Conservation (phyloP, 2,888 invertebrate species). For the Heteromyza rotundicornis region DNA sequence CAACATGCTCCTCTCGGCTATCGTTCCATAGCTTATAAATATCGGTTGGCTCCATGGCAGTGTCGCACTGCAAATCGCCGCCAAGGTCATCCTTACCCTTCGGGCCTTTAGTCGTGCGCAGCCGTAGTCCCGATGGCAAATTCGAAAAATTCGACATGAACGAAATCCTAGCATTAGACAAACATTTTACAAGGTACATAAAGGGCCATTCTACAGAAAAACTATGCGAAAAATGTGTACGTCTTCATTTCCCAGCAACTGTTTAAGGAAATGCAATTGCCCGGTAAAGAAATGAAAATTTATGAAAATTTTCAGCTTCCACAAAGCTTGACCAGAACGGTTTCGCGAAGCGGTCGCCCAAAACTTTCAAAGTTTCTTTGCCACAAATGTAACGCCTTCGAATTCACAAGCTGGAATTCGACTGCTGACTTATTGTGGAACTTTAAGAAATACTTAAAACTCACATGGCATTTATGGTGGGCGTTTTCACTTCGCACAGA, state of each 20-base stretch:
- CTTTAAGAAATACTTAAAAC: constrained; percentile 31
- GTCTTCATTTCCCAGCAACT: too few relatives aligned
- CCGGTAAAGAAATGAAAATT: constrained; percentile 25
- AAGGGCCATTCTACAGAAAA: too few relatives aligned
- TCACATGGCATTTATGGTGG: constrained; percentile 91
- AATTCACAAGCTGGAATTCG: constrained; percentile 38
- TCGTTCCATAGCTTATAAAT: constrained; percentile 85
- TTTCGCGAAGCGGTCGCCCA: constrained; percentile 8
- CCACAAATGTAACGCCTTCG: constrained; percentile 59
- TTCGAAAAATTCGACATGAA: constrained; percentile 74
- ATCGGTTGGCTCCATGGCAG: constrained; percentile 88
- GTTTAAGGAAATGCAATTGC: too few relatives aligned
- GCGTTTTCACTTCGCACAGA: constrained; percentile 72
- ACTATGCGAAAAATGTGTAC: too few relatives aligned
- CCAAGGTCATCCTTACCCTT: constrained; percentile 61
- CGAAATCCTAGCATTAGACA: constrained; percentile 74
- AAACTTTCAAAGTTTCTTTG: constrained; percentile 40
- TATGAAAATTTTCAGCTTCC: constrained; percentile 12
- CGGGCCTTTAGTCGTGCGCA: constrained; percentile 59
- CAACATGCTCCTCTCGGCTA: constrained; percentile 73
- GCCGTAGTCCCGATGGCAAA: constrained; percentile 67
- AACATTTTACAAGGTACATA: too few relatives aligned
- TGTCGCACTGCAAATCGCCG: constrained; percentile 72
- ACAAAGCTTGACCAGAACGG: constrained; percentile 50
- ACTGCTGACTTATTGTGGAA: constrained; percentile 58